These are phyloP conservation scores for Tetragonula carbonaria DNA, from an alignment of 2,888 invertebrate species.

Conservation along the genomic window DNA sequence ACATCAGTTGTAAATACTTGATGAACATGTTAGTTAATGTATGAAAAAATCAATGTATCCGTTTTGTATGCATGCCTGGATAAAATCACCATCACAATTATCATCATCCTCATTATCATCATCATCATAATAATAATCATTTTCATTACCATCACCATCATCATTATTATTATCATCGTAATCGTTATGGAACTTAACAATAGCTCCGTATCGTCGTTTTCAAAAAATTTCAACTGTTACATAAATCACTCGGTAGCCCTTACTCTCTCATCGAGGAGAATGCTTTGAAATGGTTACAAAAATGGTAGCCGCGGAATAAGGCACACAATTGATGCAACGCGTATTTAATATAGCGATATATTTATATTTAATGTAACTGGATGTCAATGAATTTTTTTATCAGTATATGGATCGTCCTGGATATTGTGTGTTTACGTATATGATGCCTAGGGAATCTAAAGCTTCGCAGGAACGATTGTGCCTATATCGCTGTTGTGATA, in stretches of 20 bases:
- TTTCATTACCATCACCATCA: constrained; percentile 58
- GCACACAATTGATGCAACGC: constrained; percentile 84
- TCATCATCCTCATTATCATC: constrained; percentile 49
- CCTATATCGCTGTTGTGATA: constrained; percentile 65
- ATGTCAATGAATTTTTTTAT: constrained; percentile 62
- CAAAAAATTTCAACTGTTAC: constrained; percentile 58
- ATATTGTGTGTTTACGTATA: constrained; percentile 55
- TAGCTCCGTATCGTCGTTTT: constrained; percentile 46
- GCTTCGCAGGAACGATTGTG: constrained; percentile 72
- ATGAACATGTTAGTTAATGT: constrained; percentile 58
- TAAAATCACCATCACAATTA: constrained; percentile 60
- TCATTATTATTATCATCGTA: constrained; percentile 53
- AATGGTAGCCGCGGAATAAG: constrained; percentile 84
- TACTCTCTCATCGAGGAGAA: constrained; percentile 68
- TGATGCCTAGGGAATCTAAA: constrained; percentile 64
- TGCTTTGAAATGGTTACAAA: constrained; percentile 80
- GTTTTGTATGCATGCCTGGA: constrained; percentile 64
- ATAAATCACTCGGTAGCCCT: constrained; percentile 45
- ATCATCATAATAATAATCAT: constrained; percentile 46
- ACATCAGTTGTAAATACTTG: constrained; percentile 59
- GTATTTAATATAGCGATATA: constrained; percentile 77
- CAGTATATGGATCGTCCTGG: constrained; percentile 61
- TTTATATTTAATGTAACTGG: constrained; percentile 65
- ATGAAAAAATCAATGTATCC: constrained; percentile 69
- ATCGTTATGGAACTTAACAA: constrained; percentile 18